Evolutionary conservation across 1,140 invertebrate genomes (phyloP).

Genomic region (Drosophila busckii): DNA sequence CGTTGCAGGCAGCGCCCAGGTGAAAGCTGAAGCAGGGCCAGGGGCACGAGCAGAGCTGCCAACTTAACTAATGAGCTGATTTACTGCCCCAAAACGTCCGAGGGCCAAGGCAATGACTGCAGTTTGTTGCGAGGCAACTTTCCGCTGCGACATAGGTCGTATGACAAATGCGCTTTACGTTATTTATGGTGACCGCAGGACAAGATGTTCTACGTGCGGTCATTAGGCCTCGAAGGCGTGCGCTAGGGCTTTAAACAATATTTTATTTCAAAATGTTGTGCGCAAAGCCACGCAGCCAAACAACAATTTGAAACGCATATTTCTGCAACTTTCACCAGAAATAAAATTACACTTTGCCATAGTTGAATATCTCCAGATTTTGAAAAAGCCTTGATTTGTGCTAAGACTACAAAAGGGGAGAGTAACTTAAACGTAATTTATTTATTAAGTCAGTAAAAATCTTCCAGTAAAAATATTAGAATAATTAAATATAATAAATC

Average conservation of each 20-base stretch:
- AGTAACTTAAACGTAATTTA: too few species aligned
- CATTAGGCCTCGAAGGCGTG: slow-evolving; percentile 40
- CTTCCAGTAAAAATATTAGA: too few species aligned
- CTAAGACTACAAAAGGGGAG: too few species aligned
- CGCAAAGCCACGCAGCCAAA: neutral
- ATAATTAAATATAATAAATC: too few species aligned
- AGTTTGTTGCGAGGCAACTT: slow-evolving; percentile 15
- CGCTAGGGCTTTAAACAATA: slow-evolving; percentile 14
- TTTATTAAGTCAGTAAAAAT: too few species aligned
- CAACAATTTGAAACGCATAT: too few species aligned
- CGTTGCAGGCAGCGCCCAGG: slow-evolving; percentile 17
- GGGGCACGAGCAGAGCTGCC: slow-evolving; percentile 33
- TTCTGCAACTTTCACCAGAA: too few species aligned
- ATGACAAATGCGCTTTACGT: slow-evolving; percentile 69
- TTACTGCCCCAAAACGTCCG: slow-evolving; percentile 63
- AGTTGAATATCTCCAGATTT: too few species aligned
- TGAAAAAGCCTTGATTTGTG: too few species aligned
- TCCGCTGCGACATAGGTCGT: slow-evolving; percentile 29
- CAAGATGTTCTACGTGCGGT: slow-evolving; percentile 66
- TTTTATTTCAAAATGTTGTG: slow-evolving; percentile 20
- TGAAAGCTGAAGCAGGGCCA: neutral
- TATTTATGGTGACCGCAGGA: slow-evolving; percentile 74
- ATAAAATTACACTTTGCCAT: too few species aligned
- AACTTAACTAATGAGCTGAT: slow-evolving; percentile 77
- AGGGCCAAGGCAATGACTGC: slow-evolving; percentile 51